Base-by-base conservation (phyloP, 2,797 vertebrate genomes). In the Vespertilio murinus region DNA sequence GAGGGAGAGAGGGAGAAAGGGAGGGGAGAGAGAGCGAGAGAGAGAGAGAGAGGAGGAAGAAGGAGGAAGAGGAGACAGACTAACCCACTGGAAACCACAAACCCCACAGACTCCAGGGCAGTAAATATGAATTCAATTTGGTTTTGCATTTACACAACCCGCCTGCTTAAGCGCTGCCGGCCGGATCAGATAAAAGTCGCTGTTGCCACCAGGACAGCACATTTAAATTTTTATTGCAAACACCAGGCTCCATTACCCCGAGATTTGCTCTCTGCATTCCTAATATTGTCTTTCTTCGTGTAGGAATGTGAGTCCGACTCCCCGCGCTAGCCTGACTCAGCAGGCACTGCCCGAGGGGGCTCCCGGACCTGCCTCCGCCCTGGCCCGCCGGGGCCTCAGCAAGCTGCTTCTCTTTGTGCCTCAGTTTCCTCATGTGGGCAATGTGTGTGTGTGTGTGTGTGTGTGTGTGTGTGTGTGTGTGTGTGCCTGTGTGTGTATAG, bases 181-280 rank as follows among this genome's bases (percentile, higher is more conserved):
- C 69, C 95, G 95, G 95, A 98, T 97, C 97, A 97, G 97, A 98
- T 98, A 95, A 95, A 92, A 98, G 80, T 20, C 13, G 47, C 95
- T 90, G 91, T 93, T 96, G 84, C 96, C 93, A 91, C 95, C 90
- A 94, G 77, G 96, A 96, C 0, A 1, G 93, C 96, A 88, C 96
- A 98, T 98, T 98, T 98, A 98, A 98, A 98, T 98, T 97, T 98
- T 98, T 98, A 98, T 98, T 98, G 96, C 96, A 95, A 98, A 98
- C 97, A 98, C 96, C 95, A 98, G 97, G 97, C 97, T 98, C 97
- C 97, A 97, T 98, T 98, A 98, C 95, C 97, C 97, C 93, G 96
- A 95, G 96, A 97, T 98, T 97, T 98, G 97, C 96, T 97, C 25
- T 8, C 95, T 97, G 94, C 94, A 97, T 98, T 97, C 77, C 93